phyloP scores from a whole-genome alignment of 2,797 vertebrate genomes.

The Bradypodion ventrale region DNA sequence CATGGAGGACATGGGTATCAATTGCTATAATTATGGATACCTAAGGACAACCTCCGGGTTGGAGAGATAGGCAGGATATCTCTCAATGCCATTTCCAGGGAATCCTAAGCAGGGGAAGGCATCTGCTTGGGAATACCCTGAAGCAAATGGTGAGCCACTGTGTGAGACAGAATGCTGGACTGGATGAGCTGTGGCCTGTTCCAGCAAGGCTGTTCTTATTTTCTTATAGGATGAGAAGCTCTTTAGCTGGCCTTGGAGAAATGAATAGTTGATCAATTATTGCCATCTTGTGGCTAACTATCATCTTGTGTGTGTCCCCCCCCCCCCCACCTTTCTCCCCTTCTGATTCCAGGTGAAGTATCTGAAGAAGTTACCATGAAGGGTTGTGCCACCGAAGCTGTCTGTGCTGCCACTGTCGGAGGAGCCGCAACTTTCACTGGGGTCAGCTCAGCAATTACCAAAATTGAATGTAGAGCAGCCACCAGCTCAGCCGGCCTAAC shows the following conservation, averaged over 20 bases:
- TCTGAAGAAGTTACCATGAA: slow-evolving; percentile 21
- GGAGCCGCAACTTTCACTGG: background rate
- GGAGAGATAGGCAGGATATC: too few species aligned
- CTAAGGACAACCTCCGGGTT: too few species aligned
- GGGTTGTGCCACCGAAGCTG: slow-evolving; percentile 23
- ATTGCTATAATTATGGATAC: too few species aligned
- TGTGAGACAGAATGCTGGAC: too few species aligned
- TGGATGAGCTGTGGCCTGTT: too few species aligned
- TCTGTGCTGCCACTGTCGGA: background rate
- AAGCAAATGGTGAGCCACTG: too few species aligned
- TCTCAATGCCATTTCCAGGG: too few species aligned
- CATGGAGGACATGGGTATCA: too few species aligned
- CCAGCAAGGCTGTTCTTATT: background rate
- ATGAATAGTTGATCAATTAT: background rate
- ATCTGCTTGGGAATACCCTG: too few species aligned
- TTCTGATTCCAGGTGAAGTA: background rate
- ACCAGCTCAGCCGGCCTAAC: background rate
- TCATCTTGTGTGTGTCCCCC: background rate
- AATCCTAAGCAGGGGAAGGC: too few species aligned
- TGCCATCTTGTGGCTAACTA: slow-evolving; percentile 4
- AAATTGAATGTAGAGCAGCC: slow-evolving; percentile 17
- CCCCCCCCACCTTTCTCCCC: background rate
- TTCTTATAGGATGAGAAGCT: background rate
- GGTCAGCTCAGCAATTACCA: slow-evolving; percentile 6
- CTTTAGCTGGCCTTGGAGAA: background rate